phyloP scores from a whole-genome alignment of 2,797 vertebrate genomes.

The Urosaurus nigricauda region DNA sequence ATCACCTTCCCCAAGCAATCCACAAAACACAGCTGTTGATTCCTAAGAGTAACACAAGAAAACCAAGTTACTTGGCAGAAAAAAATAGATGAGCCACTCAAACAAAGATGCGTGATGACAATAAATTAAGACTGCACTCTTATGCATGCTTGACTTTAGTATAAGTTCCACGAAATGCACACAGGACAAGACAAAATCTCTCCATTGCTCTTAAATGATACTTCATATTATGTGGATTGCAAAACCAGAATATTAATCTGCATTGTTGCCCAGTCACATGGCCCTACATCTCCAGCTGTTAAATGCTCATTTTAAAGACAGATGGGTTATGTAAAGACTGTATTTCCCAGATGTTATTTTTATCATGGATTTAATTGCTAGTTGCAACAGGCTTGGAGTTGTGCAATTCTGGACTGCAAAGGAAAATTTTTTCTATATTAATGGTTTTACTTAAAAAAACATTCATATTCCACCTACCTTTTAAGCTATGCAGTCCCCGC shows the following conservation, averaged over 20 bases:
- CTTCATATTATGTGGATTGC: not conserved
- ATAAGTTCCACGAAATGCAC: not conserved
- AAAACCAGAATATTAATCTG: not conserved
- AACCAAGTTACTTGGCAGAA: constrained; percentile 52
- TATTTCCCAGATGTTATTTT: not conserved
- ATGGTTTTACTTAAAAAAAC: not conserved
- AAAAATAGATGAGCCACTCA: constrained; percentile 28
- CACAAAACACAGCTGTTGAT: constrained; percentile 38
- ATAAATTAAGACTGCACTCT: not conserved
- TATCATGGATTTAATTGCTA: constrained; percentile 25
- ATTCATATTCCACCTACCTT: not conserved
- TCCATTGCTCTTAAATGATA: not conserved
- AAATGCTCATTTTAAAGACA: constrained; percentile 34
- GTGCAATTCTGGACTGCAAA: not conserved
- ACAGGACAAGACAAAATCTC: not conserved
- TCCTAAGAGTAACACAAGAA: constrained; percentile 25
- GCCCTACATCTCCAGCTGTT: not conserved
- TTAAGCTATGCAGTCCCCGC: too few species aligned
- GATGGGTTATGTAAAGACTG: not conserved
- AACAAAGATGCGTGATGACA: not conserved
- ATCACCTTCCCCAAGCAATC: not conserved
- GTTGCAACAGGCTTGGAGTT: not conserved
- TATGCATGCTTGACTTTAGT: not conserved
- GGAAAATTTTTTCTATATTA: not conserved
- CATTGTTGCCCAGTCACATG: not conserved